phyloP scores from a whole-genome alignment of 2,797 vertebrate species.

The Parauchenoglanis punctatus region DNA sequence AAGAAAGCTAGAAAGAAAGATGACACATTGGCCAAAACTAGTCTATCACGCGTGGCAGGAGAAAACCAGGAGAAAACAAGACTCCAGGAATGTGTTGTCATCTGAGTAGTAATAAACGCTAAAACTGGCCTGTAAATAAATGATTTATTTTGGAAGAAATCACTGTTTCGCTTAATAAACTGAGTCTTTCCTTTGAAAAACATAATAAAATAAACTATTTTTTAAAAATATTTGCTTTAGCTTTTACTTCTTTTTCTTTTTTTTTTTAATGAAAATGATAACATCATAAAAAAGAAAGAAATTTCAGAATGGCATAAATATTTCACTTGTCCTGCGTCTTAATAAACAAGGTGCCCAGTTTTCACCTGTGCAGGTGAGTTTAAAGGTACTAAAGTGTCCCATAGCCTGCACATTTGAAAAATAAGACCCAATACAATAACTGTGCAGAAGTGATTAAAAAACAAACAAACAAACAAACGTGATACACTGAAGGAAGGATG shows the following conservation, averaged over 20 bases:
- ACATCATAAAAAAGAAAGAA: background rate
- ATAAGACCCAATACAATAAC: background rate
- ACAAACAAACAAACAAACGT: background rate
- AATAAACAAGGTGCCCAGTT: constrained; percentile 52
- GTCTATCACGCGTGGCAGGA: background rate
- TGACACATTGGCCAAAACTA: background rate
- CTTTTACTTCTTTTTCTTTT: background rate
- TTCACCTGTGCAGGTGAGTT: constrained; percentile 79
- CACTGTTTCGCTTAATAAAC: background rate
- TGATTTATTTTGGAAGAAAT: background rate
- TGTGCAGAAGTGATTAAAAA: background rate
- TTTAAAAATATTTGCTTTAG: background rate
- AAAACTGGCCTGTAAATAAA: background rate
- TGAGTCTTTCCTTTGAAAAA: too few species aligned
- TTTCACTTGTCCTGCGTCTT: background rate
- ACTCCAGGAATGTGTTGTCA: background rate
- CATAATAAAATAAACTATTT: too few species aligned
- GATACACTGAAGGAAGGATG: background rate
- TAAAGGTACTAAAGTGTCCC: constrained; percentile 31
- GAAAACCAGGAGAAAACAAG: background rate
- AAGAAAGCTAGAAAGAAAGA: background rate
- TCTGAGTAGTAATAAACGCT: background rate
- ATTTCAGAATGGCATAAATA: background rate
- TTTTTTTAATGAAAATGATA: background rate
- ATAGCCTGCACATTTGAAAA: background rate